phyloP scores from a whole-genome alignment of 2,113 vertebrate genomes.

The Geococcyx californianus region DNA sequence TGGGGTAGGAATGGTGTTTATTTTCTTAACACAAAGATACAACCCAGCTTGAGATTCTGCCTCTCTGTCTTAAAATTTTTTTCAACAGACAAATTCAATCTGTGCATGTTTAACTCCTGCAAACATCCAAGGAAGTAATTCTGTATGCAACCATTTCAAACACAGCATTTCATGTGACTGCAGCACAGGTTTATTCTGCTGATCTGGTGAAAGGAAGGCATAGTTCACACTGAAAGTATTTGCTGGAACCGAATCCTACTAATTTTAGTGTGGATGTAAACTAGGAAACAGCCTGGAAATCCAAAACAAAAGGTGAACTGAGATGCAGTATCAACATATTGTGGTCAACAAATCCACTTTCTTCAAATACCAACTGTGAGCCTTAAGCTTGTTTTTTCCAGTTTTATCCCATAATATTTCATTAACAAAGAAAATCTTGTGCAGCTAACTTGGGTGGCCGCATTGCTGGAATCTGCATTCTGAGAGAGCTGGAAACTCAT shows the following conservation, averaged over 20 bases:
- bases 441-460: conserved; percentile 46
- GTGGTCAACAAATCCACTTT: background rate
- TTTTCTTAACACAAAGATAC: conserved; percentile 61
- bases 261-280: background rate
- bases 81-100: conserved; percentile 32
- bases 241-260: background rate
- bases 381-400: background rate
- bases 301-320: background rate
- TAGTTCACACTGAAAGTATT: background rate
- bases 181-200: background rate
- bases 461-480: conserved; percentile 34
- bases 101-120: conserved; percentile 23
- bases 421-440: conserved; percentile 54
- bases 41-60: conserved; percentile 46
- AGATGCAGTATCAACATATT: background rate
- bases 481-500: background rate
- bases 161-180: background rate
- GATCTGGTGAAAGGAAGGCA: background rate
- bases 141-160: background rate
- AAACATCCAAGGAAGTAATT: background rate
- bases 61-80: conserved; percentile 26
- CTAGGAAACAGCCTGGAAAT: background rate
- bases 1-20: background rate
- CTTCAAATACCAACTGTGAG: background rate
- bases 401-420: conserved; percentile 8